Base-by-base conservation (phyloP, 2,888 invertebrate genomes). In the Isoperla grammatica region DNA sequence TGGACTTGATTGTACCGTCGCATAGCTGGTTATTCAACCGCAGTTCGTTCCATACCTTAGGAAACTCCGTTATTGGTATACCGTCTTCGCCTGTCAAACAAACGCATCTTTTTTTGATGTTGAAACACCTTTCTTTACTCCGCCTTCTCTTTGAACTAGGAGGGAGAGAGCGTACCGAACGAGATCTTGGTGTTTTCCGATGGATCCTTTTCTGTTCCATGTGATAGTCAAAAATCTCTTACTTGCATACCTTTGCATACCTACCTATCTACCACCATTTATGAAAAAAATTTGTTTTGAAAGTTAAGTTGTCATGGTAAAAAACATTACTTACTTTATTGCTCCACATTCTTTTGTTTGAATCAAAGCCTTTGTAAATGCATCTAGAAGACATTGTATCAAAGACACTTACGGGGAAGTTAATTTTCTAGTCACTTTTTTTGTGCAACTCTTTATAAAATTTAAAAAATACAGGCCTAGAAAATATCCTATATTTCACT, bases 1-100 rank as follows among this genome's bases (percentile, higher is more conserved):
- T 78, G 71, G 86, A 85, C 65, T 78, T 76, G 58, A 88, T 82
- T 17, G 78, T 74, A 17, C 87, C 88, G 74, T 89, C 89, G 73
- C 87, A 88, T 20, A 73, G 67, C 40, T 67, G 65, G 6, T 68
- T 65, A 5, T 66, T 63, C 66, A 22, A 70, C 70, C 74, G 79
- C 64, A 87, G 74, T 72, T 86, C 85, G 69, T 82, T 82, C 85
- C 85, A 86, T 69, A 85, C 81, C 48, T 79, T 73, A 60, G 85
- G 85, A 71, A 85, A 85, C 71, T 84, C 82, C 64, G 81, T 79
- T 29, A 29, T 29, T 6, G 29, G 29, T 65, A 80, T 74, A 64
- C 80, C 79, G 70, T 78, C 78, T 73, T 79, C 78, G 73, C 79
- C 79, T 65, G 83, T 81, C 63, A 80, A 75, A 72, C 83, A 84